A percentile compares a stretch with the other conserved stretches of the same genome.
These are phyloP conservation scores for Artemia sinica DNA, from an alignment of 2,888 invertebrate genomes.

Conservation along the genomic window DNA sequence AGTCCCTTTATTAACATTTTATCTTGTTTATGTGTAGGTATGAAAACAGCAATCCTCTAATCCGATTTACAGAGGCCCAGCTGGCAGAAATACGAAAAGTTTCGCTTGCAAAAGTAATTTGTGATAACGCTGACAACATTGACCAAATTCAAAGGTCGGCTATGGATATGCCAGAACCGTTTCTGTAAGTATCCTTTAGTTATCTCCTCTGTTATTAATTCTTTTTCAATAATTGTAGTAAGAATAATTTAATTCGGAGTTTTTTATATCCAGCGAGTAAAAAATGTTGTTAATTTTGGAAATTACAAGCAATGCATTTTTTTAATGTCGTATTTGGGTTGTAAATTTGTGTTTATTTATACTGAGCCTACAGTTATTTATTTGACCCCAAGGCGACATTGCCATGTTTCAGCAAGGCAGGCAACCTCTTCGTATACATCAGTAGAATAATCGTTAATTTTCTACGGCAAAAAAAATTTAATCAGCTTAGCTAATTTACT, in stretches of 20 bases:
- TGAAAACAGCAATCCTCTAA: conserved; percentile 34
- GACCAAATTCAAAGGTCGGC: conserved; percentile 36
- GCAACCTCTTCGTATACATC: too few species aligned
- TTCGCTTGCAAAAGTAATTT: conserved; percentile 36
- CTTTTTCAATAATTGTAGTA: not conserved
- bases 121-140: conserved; percentile 37
- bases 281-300: not conserved
- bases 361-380: too few species aligned
- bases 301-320: not conserved
- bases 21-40: conserved; percentile 27
- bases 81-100: conserved; percentile 53
- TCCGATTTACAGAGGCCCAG: conserved; percentile 45
- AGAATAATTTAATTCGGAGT: not conserved
- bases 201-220: not conserved
- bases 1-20: not conserved
- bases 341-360: too few species aligned
- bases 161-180: conserved; percentile 36
- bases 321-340: too few species aligned
- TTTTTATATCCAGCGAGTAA: not conserved
- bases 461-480: too few species aligned
- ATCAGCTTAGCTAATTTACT: too few species aligned
- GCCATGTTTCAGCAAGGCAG: too few species aligned
- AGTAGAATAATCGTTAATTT: too few species aligned
- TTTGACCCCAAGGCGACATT: too few species aligned
- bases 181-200: conserved; percentile 31